These are phyloP conservation scores for Arizona elegans DNA, from an alignment of 2,113 vertebrate species.

Conservation along the genomic window DNA sequence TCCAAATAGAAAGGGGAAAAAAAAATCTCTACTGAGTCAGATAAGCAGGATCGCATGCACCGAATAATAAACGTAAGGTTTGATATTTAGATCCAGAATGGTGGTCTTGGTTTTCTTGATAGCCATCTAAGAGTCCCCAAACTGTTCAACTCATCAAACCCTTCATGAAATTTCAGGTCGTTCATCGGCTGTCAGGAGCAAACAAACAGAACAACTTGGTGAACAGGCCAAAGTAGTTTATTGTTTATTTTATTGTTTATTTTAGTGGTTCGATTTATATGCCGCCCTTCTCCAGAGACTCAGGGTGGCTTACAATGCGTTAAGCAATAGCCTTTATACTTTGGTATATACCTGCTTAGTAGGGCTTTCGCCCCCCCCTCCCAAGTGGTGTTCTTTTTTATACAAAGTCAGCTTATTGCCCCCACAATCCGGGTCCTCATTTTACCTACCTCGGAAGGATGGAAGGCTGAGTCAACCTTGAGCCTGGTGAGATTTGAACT, in stretches of 20 bases:
- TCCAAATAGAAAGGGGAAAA: neutral
- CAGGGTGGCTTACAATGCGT: too few species aligned
- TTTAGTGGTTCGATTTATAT: too few species aligned
- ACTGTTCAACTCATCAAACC: neutral
- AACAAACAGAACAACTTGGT: neutral
- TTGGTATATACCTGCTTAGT: too few species aligned
- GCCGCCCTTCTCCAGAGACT: too few species aligned
- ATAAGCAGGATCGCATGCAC: neutral
- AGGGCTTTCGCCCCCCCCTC: too few species aligned
- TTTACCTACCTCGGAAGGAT: too few species aligned
- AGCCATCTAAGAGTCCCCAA: neutral
- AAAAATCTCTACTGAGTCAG: neutral
- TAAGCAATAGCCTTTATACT: too few species aligned
- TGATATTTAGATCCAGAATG: neutral
- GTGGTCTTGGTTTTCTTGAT: neutral
- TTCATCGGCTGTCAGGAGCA: neutral
- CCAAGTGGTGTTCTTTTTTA: too few species aligned
- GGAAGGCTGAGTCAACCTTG: too few species aligned
- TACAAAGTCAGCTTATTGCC: too few species aligned
- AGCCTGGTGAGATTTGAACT: too few species aligned
- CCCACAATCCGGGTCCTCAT: too few species aligned
- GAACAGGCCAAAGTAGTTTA: neutral
- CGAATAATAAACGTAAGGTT: neutral
- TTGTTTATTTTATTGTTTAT: neutral
- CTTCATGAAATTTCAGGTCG: neutral